phyloP scores from a whole-genome alignment of 2,113 vertebrate genomes.

The Calonectris borealis region DNA sequence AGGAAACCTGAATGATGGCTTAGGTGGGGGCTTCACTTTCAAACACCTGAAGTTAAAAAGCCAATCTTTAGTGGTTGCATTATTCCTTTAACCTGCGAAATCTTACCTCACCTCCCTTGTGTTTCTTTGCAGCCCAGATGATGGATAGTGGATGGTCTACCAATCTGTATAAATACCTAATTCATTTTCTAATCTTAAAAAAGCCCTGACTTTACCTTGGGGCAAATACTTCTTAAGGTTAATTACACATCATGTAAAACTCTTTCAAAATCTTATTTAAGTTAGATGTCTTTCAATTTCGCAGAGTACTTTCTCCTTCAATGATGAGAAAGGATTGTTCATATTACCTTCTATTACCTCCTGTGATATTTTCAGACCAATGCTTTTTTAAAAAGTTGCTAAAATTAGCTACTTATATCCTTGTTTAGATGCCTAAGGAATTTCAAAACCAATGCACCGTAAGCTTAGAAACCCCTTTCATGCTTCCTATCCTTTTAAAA shows the following conservation, averaged over 20 bases:
- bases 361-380: background rate
- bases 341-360: background rate
- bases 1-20: background rate
- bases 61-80: background rate
- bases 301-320: background rate
- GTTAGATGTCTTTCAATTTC: constrained; percentile 38
- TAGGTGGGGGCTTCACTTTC: background rate
- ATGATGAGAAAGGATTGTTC: background rate
- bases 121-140: background rate
- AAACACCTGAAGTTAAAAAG: constrained; percentile 1
- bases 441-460: background rate
- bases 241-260: constrained; percentile 54
- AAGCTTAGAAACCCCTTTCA: background rate
- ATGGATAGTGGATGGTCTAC: constrained; percentile 7
- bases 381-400: background rate
- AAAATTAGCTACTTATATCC: background rate
- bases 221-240: constrained; percentile 64
- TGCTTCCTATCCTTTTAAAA: background rate
- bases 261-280: constrained; percentile 55
- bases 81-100: background rate
- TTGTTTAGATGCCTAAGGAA: background rate
- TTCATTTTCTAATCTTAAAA: constrained; percentile 55
- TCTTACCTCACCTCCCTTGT: background rate
- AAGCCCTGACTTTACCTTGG: constrained; percentile 31
- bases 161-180: constrained; percentile 23